Percentiles rank a stretch among this genome's conserved stretches.
These are phyloP conservation scores for Tympanuchus pallidicinctus DNA, from an alignment of 2,113 vertebrate genomes.

Conservation along the genomic window DNA sequence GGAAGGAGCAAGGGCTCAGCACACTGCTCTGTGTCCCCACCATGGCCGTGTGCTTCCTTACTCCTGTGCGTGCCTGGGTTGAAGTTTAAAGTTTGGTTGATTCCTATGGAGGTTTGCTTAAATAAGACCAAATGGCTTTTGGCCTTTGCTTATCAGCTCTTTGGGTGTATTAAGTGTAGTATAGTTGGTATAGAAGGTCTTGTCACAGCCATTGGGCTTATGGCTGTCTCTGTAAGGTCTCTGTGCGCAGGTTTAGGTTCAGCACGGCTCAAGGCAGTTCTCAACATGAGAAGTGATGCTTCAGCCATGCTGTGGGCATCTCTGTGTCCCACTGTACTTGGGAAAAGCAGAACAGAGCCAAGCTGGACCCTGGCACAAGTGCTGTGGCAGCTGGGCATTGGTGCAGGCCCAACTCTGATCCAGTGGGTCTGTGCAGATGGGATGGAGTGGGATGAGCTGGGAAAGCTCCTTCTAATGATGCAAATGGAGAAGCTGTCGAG, in stretches of 20 bases:
- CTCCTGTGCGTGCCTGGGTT: accelerated
- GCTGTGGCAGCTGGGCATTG: not conserved
- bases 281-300: not conserved
- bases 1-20: not conserved
- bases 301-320: accelerated
- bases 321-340: not conserved
- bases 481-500: not conserved
- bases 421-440: not conserved
- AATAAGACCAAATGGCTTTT: not conserved
- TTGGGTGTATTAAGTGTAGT: not conserved
- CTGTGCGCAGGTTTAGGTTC: not conserved
- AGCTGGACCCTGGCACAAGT: not conserved
- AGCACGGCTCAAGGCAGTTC: not conserved
- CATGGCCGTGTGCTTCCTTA: not conserved
- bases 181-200: not conserved
- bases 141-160: not conserved
- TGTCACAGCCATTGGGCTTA: not conserved
- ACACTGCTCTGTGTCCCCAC: too few species aligned
- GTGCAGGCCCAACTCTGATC: not conserved
- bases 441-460: not conserved
- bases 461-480: not conserved
- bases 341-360: not conserved
- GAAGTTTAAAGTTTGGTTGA: not conserved
- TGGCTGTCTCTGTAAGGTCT: not conserved
- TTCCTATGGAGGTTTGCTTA: not conserved